These are phyloP conservation scores for Coranthus polyacanthus DNA, from an alignment of 2,797 vertebrate species.

Conservation along the genomic window DNA sequence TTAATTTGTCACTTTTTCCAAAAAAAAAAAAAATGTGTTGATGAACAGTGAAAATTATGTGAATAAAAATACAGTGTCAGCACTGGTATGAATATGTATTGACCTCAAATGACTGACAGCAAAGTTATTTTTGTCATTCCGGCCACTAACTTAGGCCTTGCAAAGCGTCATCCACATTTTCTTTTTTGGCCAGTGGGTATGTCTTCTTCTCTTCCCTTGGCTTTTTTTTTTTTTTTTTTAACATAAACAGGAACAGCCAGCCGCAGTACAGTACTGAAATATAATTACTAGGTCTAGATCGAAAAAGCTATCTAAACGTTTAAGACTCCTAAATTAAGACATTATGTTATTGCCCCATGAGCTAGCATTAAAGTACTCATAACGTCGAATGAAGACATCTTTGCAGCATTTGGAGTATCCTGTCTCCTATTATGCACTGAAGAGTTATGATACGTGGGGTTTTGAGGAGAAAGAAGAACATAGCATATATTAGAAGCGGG, in stretches of 20 bases:
- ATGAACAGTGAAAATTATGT: slow-evolving; percentile 29
- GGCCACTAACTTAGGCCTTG: slow-evolving; percentile 59
- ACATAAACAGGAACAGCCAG: slow-evolving; percentile 72
- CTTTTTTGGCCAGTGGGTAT: slow-evolving; percentile 49
- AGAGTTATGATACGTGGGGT: slow-evolving; percentile 56
- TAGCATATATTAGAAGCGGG: slow-evolving; percentile 73
- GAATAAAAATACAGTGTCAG: slow-evolving; percentile 8
- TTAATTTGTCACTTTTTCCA: too few relatives aligned
- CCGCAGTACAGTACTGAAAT: slow-evolving; percentile 46
- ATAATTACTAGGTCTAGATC: slow-evolving; percentile 57
- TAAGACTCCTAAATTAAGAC: slow-evolving; percentile 42
- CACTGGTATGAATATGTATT: slow-evolving; percentile 35
- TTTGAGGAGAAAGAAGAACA: slow-evolving; percentile 55
- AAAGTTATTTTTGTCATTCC: slow-evolving; percentile 76
- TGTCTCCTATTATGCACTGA: slow-evolving; percentile 22
- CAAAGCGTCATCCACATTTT: slow-evolving; percentile 70
- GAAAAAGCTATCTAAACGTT: slow-evolving; percentile 53
- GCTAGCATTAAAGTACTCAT: slow-evolving; percentile 32
- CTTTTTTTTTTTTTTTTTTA: slow-evolving; percentile 47
- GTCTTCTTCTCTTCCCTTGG: slow-evolving; percentile 70
- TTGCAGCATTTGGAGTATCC: slow-evolving; percentile 10
- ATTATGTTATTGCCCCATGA: background rate
- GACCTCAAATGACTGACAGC: slow-evolving; percentile 55
- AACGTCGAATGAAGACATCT: slow-evolving; percentile 27
- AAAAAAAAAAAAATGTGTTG: too few relatives aligned